phyloP scores from a whole-genome alignment of 2,888 invertebrate genomes.

The Anarsia innoxiella region DNA sequence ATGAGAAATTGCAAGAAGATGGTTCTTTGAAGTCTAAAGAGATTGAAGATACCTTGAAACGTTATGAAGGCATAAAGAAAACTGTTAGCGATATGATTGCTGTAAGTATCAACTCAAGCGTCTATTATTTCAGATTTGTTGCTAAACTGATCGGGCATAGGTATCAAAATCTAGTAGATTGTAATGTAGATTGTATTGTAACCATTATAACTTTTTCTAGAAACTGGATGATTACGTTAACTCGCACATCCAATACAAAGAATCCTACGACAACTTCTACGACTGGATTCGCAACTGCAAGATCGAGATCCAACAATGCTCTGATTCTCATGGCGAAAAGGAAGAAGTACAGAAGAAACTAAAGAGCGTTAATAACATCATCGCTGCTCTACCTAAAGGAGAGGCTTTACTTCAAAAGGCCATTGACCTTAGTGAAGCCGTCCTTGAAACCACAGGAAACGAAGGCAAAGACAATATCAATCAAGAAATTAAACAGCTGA shows the following conservation, averaged over 20 bases:
- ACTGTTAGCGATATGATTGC: slow-evolving; percentile 79
- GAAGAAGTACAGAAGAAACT: slow-evolving; percentile 85
- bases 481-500: slow-evolving; percentile 87
- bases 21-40: slow-evolving; percentile 78
- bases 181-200: no score
- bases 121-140: no score
- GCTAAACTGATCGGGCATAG: not conserved
- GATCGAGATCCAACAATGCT: slow-evolving; percentile 88
- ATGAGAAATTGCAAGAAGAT: slow-evolving; percentile 82
- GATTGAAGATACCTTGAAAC: slow-evolving; percentile 81
- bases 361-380: slow-evolving; percentile 81
- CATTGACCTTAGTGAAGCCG: slow-evolving; percentile 82
- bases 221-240: slow-evolving; percentile 88
- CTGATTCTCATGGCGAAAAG: slow-evolving; percentile 92
- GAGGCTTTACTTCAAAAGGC: slow-evolving; percentile 83
- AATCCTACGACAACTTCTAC: slow-evolving; percentile 85
- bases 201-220: no score
- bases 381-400: slow-evolving; percentile 79
- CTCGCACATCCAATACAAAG: slow-evolving; percentile 91
- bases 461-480: slow-evolving; percentile 89
- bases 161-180: no score
- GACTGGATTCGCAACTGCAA: slow-evolving; percentile 90
- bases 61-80: slow-evolving; percentile 81
- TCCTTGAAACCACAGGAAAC: slow-evolving; percentile 84
- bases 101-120: slow-evolving; percentile 61